Evolutionary conservation across 2,797 vertebrate species (phyloP).

Genomic region (Linurgus olivaceus): DNA sequence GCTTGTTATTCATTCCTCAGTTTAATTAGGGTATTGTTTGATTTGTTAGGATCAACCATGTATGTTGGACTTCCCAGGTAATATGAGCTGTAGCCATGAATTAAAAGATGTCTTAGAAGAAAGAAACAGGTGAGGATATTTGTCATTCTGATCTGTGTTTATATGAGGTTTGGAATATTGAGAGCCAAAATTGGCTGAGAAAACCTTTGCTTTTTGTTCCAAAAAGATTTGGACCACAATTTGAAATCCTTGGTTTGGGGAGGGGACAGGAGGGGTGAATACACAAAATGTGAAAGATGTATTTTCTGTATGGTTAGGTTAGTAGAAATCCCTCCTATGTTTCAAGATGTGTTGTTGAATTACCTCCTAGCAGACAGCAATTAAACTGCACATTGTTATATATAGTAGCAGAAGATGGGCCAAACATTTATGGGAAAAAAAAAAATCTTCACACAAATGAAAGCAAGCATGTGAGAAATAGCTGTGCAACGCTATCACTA

Average conservation of each 20-base stretch:
- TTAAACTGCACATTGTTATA: background rate
- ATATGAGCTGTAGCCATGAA: background rate
- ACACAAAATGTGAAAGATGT: background rate
- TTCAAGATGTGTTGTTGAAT: background rate
- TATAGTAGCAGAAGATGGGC: background rate
- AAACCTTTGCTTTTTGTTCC: background rate
- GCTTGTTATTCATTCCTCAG: background rate
- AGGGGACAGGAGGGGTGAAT: background rate
- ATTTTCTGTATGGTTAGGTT: background rate
- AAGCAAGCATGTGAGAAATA: background rate
- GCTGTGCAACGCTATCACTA: background rate
- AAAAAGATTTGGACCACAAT: background rate
- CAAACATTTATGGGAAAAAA: background rate
- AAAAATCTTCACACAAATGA: background rate
- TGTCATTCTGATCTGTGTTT: background rate
- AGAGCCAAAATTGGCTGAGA: background rate
- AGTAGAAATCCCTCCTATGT: background rate
- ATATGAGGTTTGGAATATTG: background rate
- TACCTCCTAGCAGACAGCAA: background rate
- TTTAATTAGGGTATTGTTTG: slow-evolving; percentile 7
- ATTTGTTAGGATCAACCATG: background rate
- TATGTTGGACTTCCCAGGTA: background rate
- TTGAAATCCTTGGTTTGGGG: background rate
- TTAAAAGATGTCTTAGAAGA: background rate
- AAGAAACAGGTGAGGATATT: background rate